Evolutionary conservation across 2,797 vertebrate species (phyloP).

Genomic region (Cryptoblepharus egeriae): DNA sequence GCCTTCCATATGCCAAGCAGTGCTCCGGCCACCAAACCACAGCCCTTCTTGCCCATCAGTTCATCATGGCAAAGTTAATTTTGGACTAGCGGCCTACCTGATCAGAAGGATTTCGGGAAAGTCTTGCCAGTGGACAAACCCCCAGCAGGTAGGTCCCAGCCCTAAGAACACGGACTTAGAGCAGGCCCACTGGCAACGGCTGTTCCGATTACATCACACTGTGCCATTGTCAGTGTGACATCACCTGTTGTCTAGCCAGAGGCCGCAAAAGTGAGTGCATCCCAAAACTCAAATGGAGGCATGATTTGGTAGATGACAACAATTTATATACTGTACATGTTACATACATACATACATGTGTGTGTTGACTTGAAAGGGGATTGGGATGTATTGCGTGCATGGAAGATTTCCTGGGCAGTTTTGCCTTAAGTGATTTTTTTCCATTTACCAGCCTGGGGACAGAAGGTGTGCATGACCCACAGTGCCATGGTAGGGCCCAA

Average conservation of each 20-base stretch:
- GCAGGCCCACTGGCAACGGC: neutral
- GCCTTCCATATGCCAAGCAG: no score
- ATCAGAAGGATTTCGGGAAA: rapidly evolving
- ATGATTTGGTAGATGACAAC: no score
- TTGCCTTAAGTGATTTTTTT: neutral
- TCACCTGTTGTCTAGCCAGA: neutral
- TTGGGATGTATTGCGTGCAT: neutral
- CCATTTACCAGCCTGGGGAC: rapidly evolving
- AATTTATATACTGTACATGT: no score
- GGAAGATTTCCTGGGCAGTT: neutral
- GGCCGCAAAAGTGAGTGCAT: neutral
- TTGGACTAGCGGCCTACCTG: no score
- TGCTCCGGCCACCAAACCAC: no score
- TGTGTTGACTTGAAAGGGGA: no score
- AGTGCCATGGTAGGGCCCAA: rapidly evolving
- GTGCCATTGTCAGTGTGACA: neutral
- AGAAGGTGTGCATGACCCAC: neutral
- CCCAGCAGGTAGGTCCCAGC: neutral
- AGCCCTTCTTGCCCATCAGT: no score
- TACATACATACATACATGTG: no score
- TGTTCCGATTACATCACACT: neutral
- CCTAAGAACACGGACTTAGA: neutral
- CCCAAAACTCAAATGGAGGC: neutral
- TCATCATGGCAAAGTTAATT: no score
- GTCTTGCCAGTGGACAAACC: no score